A percentile compares a stretch with the other conserved stretches of the same genome.
Conservation (phyloP, 2,113 vertebrate genomes). For the Sula dactylatra region DNA sequence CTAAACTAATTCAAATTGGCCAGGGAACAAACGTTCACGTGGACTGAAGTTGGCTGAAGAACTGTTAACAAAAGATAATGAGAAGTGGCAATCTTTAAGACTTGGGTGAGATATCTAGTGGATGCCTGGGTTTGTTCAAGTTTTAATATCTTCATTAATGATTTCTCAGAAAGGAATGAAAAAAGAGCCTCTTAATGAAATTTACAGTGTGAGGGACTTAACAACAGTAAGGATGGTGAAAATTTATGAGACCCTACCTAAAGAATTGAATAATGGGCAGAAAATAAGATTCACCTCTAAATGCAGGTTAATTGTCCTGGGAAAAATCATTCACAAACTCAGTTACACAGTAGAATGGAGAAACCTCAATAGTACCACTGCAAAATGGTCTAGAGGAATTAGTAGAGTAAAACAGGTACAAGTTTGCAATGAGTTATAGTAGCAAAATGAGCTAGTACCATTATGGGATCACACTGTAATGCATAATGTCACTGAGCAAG, state of each 20-base stretch:
- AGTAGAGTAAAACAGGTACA: not conserved
- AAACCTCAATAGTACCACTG: not conserved
- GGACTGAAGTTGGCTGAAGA: not conserved
- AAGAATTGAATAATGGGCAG: not conserved
- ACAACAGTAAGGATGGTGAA: not conserved
- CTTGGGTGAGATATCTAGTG: not conserved
- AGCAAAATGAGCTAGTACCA: not conserved
- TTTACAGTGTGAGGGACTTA: not conserved
- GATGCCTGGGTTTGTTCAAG: not conserved
- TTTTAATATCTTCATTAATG: conserved; percentile 3
- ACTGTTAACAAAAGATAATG: not conserved
- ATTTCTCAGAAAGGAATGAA: not conserved
- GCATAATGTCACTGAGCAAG: not conserved
- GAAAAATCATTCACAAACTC: not conserved
- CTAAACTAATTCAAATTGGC: not conserved
- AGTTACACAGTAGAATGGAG: not conserved
- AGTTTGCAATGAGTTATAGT: not conserved
- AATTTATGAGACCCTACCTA: not conserved
- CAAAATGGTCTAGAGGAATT: not conserved
- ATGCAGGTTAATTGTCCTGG: not conserved
- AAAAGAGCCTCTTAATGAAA: not conserved
- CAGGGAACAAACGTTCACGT: not conserved
- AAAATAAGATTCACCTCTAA: not conserved
- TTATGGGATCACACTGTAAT: not conserved
- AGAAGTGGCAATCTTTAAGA: not conserved